Conservation (phyloP, 2,888 invertebrate genomes). For the Uropetala carovei region DNA sequence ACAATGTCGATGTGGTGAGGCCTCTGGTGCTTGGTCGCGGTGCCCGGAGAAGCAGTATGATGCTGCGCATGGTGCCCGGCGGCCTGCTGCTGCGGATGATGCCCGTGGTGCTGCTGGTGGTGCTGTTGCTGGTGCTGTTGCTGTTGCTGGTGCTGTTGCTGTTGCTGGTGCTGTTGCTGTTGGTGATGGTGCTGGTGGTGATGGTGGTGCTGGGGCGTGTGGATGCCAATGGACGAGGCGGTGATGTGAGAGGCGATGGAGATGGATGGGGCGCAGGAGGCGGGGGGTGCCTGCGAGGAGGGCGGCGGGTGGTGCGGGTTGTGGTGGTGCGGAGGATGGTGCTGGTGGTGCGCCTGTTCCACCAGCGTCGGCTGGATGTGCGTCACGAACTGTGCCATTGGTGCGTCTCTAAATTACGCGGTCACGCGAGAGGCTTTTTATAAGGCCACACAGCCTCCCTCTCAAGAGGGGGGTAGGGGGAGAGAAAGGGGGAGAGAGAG, state of each 20-base stretch:
- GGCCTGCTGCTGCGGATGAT: conserved; percentile 14
- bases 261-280: conserved; percentile 23
- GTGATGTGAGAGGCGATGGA: conserved; percentile 49
- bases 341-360: conserved; percentile 67
- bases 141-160: conserved; percentile 7
- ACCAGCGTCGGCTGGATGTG: conserved; percentile 68
- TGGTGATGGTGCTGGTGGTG: conserved; percentile 8
- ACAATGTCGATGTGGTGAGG: conserved; percentile 59
- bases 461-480: too few relatives aligned
- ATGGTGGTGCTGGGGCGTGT: conserved; percentile 49
- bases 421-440: not conserved
- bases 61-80: conserved; percentile 36
- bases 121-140: conserved; percentile 1
- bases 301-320: conserved; percentile 46
- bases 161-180: not conserved
- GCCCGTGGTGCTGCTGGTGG: not conserved
- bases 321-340: conserved; percentile 65
- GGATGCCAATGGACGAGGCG: conserved; percentile 21
- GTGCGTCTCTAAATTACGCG: not conserved
- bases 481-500: too few relatives aligned
- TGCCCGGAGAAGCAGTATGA: conserved; percentile 45
- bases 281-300: not conserved
- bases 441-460: too few relatives aligned
- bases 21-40: conserved; percentile 48
- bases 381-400: conserved; percentile 68